Base-by-base conservation (phyloP, 2,797 vertebrate genomes). In the Bradypodion pumilum region DNA sequence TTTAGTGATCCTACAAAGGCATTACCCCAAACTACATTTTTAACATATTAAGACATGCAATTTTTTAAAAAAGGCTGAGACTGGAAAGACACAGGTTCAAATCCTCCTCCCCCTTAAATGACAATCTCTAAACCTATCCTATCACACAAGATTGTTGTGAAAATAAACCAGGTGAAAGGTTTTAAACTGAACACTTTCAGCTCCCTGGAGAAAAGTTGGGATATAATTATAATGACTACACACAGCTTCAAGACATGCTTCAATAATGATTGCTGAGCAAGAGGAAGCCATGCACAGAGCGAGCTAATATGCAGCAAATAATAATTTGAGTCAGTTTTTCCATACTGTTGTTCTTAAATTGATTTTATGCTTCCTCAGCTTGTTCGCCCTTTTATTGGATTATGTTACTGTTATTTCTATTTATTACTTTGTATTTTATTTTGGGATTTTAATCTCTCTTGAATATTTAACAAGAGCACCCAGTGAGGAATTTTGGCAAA, bases 331-430 rank as follows among this genome's bases (percentile, higher is more conserved):
- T 9, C 46, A 66, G 63, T 15, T 59, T 81, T 49, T 80, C 23
- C 35, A 37, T 66, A 40, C 70, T 42, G 59, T 37, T 35, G 49
- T 56, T 56, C 65, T 80, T 29, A 69, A 37, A 66, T 40, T 60
- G 68, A 81, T 81, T 81, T 72, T 60, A 81, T 60, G 27, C 49
- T 60, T 27, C 52, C 35, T 32, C 27, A 49, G 19, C 77, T 78
- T 66, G 66, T 81, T 59, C 60, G 35, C 79, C 52, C 49, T 81
- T 59, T 60, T 29, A 81, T 4, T 72, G 35, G 52, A 81, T 81
- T 60, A 81, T 44, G 68, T 72, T 72, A 70, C 25, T 44, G 16
- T 44, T 80, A 59, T 40, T 80, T 81, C 37, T 81, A 59, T 81
- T 42, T 44, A 81, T 10, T 65, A 56, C 7, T 7, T 29, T n/a